These are phyloP conservation scores for Pterois miles DNA, from an alignment of 2,797 vertebrate genomes.

Conservation along the genomic window DNA sequence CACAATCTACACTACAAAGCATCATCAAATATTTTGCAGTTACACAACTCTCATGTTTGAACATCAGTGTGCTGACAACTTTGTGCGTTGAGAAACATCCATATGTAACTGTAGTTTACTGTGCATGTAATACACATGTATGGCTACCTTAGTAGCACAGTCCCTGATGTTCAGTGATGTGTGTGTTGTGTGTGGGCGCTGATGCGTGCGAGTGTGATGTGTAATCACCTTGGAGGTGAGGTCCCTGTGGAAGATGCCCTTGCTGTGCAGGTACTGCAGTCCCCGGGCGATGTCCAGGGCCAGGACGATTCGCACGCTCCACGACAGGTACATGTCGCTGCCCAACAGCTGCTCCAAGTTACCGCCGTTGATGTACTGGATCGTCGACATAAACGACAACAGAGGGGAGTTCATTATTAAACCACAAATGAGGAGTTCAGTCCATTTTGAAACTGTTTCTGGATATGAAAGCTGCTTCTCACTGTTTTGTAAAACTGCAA, in stretches of 20 bases:
- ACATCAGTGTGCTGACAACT: neutral
- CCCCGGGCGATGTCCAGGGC: constrained; percentile 92
- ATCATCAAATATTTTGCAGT: neutral
- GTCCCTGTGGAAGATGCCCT: constrained; percentile 96
- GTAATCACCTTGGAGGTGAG: constrained; percentile 93
- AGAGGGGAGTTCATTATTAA: neutral
- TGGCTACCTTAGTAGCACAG: neutral
- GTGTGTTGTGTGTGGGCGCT: constrained; percentile 2
- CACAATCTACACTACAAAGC: neutral
- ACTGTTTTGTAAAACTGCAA: neutral
- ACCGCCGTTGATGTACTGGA: constrained; percentile 95
- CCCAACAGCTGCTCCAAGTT: constrained; percentile 96
- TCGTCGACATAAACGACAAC: neutral
- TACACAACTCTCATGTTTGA: neutral
- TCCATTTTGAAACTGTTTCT: neutral
- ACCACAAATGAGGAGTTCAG: neutral
- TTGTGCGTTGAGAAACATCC: neutral
- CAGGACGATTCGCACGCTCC: constrained; percentile 86
- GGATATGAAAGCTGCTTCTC: neutral
- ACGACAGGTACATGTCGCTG: constrained; percentile 88
- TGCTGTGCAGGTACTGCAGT: constrained; percentile 93
- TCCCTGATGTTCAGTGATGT: neutral
- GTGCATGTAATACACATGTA: neutral
- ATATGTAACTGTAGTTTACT: neutral
- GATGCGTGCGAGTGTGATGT: neutral